Evolutionary conservation across 2,113 vertebrate species (phyloP), one percentile per base, ranked within the genome.

Genomic region (Xenopus tropicalis): DNA sequence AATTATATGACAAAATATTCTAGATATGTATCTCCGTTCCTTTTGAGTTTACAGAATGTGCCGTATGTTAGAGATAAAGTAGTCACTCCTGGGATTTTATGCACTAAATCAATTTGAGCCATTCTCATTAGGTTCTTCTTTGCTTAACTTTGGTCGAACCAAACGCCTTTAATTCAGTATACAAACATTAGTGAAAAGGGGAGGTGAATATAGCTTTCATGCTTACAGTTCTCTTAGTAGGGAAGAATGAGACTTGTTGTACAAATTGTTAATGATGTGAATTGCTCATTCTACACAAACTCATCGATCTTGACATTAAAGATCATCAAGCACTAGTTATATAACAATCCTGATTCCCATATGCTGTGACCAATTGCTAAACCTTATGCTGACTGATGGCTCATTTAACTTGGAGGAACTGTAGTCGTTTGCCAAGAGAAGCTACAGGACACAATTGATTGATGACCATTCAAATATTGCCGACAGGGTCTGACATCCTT

Each of bases 251-350:
- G 51, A n/a, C 51, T 19, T 54, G 51, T 19, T 54, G 14, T 4
- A 3, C 2, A 54, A 10, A 14, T n/a, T 54, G 17, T n/a, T 54
- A 54, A 54, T 54, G 14, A 54, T 19, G 8, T 54, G 51, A 62
- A 73, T 66, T 74, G 42, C 29, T 61, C 21, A 23, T 25, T 48
- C 42, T 51, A 54, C 24, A 37, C 48, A 67, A 67, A n/a, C 42
- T 37, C 22, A 24, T 20, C 67, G 56, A 67, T 66, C 23, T 54
- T 48, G 23, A 22, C 23, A 51, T 67, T 48, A 59, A n/a, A n/a
- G n/a, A n/a, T n/a, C n/a, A 67, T 74, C 72, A 61, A 14, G 19
- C 44, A 14, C 22, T 59, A 17, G 54, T 74, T 56, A 67, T 54
- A 19, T 54, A n/a, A 54, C 16, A 54, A 14, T 2, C 44, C 14